These are phyloP conservation scores for Thereva unica DNA, from an alignment of 2,888 invertebrate species.

Conservation along the genomic window DNA sequence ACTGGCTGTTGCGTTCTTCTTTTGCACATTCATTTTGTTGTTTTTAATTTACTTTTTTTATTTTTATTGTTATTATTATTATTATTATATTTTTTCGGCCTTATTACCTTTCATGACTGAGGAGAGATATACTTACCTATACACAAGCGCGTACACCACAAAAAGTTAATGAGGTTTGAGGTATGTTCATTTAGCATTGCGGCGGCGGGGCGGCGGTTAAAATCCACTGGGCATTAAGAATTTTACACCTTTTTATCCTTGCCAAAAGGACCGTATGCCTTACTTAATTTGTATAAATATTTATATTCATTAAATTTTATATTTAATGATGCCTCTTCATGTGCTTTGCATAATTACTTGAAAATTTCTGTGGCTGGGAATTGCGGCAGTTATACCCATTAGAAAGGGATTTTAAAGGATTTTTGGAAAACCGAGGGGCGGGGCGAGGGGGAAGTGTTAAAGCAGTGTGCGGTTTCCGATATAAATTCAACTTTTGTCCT, in stretches of 20 bases:
- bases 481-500: too few relatives aligned
- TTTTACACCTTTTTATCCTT: constrained; percentile 18
- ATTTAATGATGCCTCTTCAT: constrained; percentile 6
- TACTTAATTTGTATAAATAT: constrained; percentile 23
- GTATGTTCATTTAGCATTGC: background rate
- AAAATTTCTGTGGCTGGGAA: too few relatives aligned
- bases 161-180: constrained; percentile 14
- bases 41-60: too few relatives aligned
- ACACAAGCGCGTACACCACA: background rate
- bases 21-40: too few relatives aligned
- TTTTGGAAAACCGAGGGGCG: too few relatives aligned
- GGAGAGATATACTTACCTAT: background rate
- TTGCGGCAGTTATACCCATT: too few relatives aligned
- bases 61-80: constrained; percentile 6
- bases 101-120: background rate
- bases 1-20: too few relatives aligned
- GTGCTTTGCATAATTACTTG: constrained; percentile 18
- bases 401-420: too few relatives aligned
- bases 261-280: constrained; percentile 1
- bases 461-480: too few relatives aligned
- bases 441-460: too few relatives aligned
- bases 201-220: constrained; percentile 1
- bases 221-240: constrained; percentile 4
- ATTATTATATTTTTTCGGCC: background rate
- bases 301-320: constrained; percentile 22